A percentile compares a stretch with the other conserved stretches of the same genome.
These are phyloP conservation scores for Gyrodactylus salaris DNA, from an alignment of 1,140 invertebrate species.

Conservation along the genomic window DNA sequence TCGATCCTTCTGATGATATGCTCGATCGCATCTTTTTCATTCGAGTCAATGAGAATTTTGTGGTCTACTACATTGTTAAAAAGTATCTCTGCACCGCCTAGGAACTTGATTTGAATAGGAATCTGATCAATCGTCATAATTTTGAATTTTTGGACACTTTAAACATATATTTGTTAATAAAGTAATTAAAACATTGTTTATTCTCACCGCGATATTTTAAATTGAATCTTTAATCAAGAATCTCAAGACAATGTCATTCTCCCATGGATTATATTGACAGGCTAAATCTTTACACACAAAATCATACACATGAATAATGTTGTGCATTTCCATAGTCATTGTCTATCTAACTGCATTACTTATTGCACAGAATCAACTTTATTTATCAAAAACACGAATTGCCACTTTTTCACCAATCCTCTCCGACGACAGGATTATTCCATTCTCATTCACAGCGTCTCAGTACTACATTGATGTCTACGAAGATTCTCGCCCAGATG, in stretches of 20 bases:
- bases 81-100: not conserved
- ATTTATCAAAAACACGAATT: not conserved
- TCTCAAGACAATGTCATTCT: not conserved
- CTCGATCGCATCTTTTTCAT: not conserved
- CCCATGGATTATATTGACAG: not conserved
- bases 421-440: not conserved
- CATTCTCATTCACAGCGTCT: not conserved
- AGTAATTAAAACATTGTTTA: not conserved
- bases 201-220: not conserved
- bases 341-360: not conserved
- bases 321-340: not conserved
- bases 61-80: not conserved
- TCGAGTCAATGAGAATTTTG: not conserved
- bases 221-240: not conserved
- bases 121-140: not conserved
- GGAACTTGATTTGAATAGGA: not conserved
- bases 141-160: not conserved
- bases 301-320: not conserved
- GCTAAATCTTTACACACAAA: not conserved
- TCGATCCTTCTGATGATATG: not conserved
- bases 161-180: not conserved
- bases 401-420: not conserved
- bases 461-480: not conserved
- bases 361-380: not conserved
- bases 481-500: not conserved